Evolutionary conservation across 2,888 invertebrate genomes (phyloP).

Genomic region (Nezara viridula): DNA sequence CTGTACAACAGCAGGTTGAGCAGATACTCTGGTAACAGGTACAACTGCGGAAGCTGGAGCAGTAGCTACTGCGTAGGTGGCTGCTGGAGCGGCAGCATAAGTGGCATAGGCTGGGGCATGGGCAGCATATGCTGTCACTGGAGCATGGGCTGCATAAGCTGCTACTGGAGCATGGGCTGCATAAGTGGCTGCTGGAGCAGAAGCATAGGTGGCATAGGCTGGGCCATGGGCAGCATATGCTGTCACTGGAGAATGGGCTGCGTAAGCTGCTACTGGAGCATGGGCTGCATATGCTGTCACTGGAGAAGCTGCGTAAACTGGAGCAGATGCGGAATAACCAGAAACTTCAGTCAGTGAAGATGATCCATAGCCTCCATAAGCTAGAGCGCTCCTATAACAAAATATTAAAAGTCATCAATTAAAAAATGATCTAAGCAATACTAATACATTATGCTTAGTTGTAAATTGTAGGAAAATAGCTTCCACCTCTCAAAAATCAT

Average conservation of each 20-base stretch:
- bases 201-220: constrained; percentile 22
- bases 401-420: not conserved
- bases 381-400: not conserved
- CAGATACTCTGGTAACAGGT: constrained; percentile 71
- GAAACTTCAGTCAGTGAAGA: constrained; percentile 45
- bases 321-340: constrained; percentile 51
- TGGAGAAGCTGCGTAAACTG: constrained; percentile 56
- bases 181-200: constrained; percentile 58
- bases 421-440: not conserved
- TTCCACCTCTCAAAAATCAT: no score
- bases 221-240: constrained; percentile 61
- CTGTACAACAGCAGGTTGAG: constrained; percentile 72
- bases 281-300: constrained; percentile 59
- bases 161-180: constrained; percentile 55
- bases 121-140: constrained; percentile 34
- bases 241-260: constrained; percentile 58
- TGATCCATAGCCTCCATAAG: constrained; percentile 7
- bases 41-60: constrained; percentile 70
- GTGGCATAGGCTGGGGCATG: constrained; percentile 51
- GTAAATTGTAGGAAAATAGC: not conserved
- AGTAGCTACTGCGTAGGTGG: constrained; percentile 66
- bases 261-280: constrained; percentile 40
- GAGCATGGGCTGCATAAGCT: constrained; percentile 29
- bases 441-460: not conserved
- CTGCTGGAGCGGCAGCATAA: constrained; percentile 57